Percentiles rank a stretch among this genome's conserved stretches.
These are phyloP conservation scores for Trematomus bernacchii DNA, from an alignment of 2,797 vertebrate genomes.

Conservation along the genomic window DNA sequence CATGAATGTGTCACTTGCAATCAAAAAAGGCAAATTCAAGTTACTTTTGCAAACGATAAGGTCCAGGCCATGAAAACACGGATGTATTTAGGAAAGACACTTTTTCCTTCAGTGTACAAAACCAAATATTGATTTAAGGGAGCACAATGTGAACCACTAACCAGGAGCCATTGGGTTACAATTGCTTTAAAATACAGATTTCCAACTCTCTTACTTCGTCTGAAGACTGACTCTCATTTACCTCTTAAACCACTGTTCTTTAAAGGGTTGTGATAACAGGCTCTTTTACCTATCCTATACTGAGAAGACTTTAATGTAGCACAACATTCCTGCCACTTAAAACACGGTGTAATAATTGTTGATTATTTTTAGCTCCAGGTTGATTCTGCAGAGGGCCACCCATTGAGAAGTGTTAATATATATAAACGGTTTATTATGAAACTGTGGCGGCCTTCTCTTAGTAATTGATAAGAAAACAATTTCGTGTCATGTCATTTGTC, in stretches of 20 bases:
- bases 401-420: no score
- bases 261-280: slow-evolving; percentile 21
- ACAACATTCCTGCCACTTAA: background rate
- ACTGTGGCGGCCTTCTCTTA: no score
- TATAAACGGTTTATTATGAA: no score
- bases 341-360: slow-evolving; percentile 15
- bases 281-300: slow-evolving; percentile 4
- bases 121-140: slow-evolving; percentile 18
- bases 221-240: background rate
- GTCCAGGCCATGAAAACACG: background rate
- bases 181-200: background rate
- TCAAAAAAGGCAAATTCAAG: background rate
- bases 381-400: no score
- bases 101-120: background rate
- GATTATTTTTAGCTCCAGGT: slow-evolving; percentile 5
- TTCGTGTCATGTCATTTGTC: no score
- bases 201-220: background rate
- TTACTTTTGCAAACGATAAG: background rate
- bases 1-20: background rate
- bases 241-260: slow-evolving; percentile 1
- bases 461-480: no score
- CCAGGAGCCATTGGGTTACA: background rate
- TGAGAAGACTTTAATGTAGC: background rate
- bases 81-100: background rate
- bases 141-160: slow-evolving; percentile 3